Evolutionary conservation across 2,797 vertebrate genomes (phyloP).

Genomic region (Oryzias sinensis): DNA sequence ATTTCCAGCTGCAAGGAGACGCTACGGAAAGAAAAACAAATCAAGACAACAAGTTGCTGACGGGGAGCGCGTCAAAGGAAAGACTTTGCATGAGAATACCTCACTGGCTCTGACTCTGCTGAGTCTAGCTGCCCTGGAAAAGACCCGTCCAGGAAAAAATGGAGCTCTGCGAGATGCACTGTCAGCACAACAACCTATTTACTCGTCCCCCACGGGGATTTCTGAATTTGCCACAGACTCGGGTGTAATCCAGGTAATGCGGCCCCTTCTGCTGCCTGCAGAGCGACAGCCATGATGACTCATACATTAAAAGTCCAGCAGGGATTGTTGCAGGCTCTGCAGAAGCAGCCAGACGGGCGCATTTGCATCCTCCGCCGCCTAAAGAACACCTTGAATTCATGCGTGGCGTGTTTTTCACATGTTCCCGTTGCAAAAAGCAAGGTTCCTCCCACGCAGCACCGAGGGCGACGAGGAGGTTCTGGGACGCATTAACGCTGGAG

Average conservation of each 20-base stretch:
- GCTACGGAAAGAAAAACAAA: conserved; percentile 9
- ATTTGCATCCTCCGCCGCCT: conserved; percentile 29
- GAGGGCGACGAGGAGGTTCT: conserved; percentile 44
- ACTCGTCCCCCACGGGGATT: conserved; percentile 45
- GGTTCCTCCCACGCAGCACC: conserved; percentile 46
- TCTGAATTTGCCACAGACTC: conserved; percentile 49
- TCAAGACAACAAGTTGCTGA: conserved; percentile 1
- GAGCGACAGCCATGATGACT: conserved; percentile 35
- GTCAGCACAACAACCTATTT: conserved; percentile 63
- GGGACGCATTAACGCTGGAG: conserved; percentile 28
- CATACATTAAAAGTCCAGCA: conserved; percentile 41
- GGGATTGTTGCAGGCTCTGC: conserved; percentile 26
- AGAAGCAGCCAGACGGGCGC: conserved; percentile 26
- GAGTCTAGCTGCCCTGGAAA: conserved; percentile 24
- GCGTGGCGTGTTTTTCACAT: conserved; percentile 20
- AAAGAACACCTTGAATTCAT: conserved; percentile 28
- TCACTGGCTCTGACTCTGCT: conserved; percentile 22
- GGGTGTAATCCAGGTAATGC: conserved; percentile 36
- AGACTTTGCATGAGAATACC: conserved; percentile 28
- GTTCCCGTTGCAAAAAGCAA: conserved; percentile 26
- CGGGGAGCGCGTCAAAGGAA: conserved; percentile 1
- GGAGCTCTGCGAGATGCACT: conserved; percentile 41
- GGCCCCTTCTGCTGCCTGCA: conserved; percentile 31
- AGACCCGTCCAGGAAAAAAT: conserved; percentile 35
- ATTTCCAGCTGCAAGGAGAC: conserved; percentile 3